Base-by-base conservation (phyloP, 2,113 vertebrate species). In the Junco hyemalis region DNA sequence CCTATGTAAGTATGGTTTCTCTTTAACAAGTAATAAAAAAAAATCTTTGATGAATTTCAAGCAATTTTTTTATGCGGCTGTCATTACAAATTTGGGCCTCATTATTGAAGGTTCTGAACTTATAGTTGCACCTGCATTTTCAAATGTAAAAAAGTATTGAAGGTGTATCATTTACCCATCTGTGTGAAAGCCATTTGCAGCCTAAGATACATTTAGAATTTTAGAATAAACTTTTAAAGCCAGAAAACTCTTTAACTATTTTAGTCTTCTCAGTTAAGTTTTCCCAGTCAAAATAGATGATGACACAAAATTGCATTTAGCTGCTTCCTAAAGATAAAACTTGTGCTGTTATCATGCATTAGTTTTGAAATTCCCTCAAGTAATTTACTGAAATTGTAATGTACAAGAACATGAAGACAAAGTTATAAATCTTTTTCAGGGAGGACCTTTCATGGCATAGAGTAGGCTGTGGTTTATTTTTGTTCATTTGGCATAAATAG, bases 291-390 rank as follows among this genome's bases (percentile, higher is more conserved):
- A 86, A 92, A 96, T 9, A 73, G 36, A 87, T 47, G 44, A 81
- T 54, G 74, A 65, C 70, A 92, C 5, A 95, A 86, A 95, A 89
- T 80, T 5, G 50, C 72, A 45, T 89, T 81, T 84, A 65, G 57
- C 54, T 81, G 17, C 83, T 90, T 95, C 19, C 31, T 71, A 47
- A 92, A 96, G 66, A 88, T 73, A 95, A 94, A 92, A 35, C 10
- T 51, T 69, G 40, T 79, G 25, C 85, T 83, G 64, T 21, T 82
- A 73, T 81, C 24, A 63, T 51, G n/a, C 54, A 71, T 94, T 71
- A 93, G 72, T 48, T 79, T 68, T 94, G 47, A 90, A 79, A 92
- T 82, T 92, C 68, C 56, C 79, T 87, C 33, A 42, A 88, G 64
- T 61, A 72, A 68, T 82, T 86, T 66, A 33, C 48, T 85, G 79